Evolutionary conservation across 2,888 invertebrate species (phyloP).

Genomic region (Dichetophora obliterata): DNA sequence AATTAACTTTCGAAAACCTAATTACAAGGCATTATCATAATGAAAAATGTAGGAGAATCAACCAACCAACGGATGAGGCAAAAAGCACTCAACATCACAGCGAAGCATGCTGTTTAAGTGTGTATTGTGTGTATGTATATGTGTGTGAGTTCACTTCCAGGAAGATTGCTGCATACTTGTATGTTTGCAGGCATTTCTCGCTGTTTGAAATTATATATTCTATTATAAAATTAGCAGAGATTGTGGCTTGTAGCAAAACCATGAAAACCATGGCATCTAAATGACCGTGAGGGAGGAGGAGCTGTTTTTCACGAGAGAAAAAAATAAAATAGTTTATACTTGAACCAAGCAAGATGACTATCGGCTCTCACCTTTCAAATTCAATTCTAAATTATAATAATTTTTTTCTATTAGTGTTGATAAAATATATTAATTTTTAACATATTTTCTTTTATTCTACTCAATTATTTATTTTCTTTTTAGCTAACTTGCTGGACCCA

Average conservation of each 20-base stretch:
- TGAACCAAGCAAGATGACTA: too few relatives aligned
- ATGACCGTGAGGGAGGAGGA: not conserved
- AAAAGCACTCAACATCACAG: not conserved
- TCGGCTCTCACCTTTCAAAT: too few relatives aligned
- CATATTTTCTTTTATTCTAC: too few relatives aligned
- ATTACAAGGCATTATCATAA: slow-evolving; percentile 70
- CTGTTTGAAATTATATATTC: slow-evolving; percentile 16
- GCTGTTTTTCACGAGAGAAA: too few relatives aligned
- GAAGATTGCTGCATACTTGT: not conserved
- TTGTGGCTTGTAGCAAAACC: not conserved
- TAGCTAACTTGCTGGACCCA: too few relatives aligned
- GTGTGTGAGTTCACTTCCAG: not conserved
- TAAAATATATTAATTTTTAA: too few relatives aligned
- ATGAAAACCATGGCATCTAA: not conserved
- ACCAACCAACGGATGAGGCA: not conserved
- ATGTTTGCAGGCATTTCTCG: not conserved
- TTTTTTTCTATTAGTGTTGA: too few relatives aligned
- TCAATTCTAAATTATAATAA: too few relatives aligned
- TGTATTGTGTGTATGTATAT: not conserved
- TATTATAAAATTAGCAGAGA: slow-evolving; percentile 28
- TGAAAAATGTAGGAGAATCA: slow-evolving; percentile 54
- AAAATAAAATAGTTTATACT: too few relatives aligned
- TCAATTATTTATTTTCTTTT: too few relatives aligned
- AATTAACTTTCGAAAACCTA: slow-evolving; percentile 70
- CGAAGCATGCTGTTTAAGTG: not conserved